Conservation (phyloP, 2,797 vertebrate genomes). For the Gymnodraco acuticeps region DNA sequence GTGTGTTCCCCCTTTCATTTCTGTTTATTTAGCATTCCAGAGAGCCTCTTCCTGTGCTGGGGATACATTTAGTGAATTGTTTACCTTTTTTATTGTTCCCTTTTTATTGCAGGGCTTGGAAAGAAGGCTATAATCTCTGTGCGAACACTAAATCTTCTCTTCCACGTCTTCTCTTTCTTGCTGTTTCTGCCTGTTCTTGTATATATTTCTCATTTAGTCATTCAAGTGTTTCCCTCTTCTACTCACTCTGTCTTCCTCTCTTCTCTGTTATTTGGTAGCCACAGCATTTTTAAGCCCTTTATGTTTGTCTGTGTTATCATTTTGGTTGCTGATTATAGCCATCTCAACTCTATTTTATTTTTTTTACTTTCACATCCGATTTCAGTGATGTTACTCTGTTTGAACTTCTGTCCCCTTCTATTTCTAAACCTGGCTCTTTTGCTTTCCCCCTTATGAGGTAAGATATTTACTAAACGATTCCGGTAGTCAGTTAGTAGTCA, state of each 20-base stretch:
- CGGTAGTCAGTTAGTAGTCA: not conserved
- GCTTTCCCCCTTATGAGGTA: not conserved
- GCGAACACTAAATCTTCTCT: constrained; percentile 41
- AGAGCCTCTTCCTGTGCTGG: constrained; percentile 44
- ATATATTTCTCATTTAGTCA: constrained; percentile 48
- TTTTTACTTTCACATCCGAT: constrained; percentile 48
- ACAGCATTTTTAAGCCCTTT: constrained; percentile 34
- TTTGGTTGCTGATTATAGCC: constrained; percentile 59
- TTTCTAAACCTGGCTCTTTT: constrained; percentile 3
- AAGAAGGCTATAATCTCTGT: constrained; percentile 57
- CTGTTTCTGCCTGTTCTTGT: constrained; percentile 39
- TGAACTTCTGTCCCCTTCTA: not conserved
- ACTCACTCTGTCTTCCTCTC: constrained; percentile 35
- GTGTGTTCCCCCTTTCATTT: constrained; percentile 67
- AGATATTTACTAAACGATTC: constrained; percentile 21
- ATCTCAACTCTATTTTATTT: constrained; percentile 22
- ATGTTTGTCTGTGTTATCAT: constrained; percentile 45
- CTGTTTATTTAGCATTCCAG: constrained; percentile 60
- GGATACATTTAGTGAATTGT: constrained; percentile 68
- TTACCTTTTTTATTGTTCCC: constrained; percentile 35
- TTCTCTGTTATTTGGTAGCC: constrained; percentile 60
- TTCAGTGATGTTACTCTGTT: constrained; percentile 24
- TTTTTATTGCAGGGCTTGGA: constrained; percentile 62
- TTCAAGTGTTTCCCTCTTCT: constrained; percentile 47
- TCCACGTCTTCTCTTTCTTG: constrained; percentile 21